Conservation (phyloP, 1,140 invertebrate species). For the Lamellibrachia luymesi region DNA sequence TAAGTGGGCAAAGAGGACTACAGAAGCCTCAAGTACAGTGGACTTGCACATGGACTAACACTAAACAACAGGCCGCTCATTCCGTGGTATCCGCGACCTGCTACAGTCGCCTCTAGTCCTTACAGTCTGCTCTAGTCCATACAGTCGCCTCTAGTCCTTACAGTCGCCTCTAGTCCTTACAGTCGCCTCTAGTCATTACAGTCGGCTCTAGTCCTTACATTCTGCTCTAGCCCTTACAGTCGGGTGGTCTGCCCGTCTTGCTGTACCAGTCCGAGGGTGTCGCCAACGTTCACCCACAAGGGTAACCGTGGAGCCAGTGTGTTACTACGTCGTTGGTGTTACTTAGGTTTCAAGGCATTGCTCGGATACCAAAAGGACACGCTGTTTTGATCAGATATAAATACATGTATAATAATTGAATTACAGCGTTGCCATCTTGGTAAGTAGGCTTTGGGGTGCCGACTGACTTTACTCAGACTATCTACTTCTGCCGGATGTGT, state of each 20-base stretch:
- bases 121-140: too few species aligned
- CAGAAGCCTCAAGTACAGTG: neutral
- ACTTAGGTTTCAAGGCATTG: neutral
- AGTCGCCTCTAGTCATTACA: too few species aligned
- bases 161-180: too few species aligned
- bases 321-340: neutral
- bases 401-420: neutral
- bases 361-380: neutral
- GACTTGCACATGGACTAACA: neutral
- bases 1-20: neutral
- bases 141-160: neutral
- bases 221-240: too few species aligned
- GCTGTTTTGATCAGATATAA: neutral
- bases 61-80: neutral
- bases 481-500: neutral
- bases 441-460: neutral
- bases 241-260: too few species aligned
- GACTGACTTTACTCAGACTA: neutral
- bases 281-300: neutral
- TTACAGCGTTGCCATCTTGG: neutral
- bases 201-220: too few species aligned
- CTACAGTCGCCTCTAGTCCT: neutral
- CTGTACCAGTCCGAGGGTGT: neutral
- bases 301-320: neutral
- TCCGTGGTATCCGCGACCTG: neutral